Evolutionary conservation across 92 coral and sea anemone species (phyloP).

Genomic region (Epizoanthus ramosus): DNA sequence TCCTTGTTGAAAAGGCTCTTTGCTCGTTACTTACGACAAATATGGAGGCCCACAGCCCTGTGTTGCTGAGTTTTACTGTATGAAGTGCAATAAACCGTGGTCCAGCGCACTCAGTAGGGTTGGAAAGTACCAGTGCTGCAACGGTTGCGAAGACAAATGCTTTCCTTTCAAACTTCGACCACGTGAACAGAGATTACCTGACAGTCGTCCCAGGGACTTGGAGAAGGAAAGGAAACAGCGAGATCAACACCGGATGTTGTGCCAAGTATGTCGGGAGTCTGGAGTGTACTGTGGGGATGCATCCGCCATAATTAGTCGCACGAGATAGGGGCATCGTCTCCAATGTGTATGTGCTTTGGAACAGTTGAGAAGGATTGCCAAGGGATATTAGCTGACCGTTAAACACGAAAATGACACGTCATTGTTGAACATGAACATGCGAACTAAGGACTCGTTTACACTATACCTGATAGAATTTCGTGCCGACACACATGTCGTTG

Average conservation of each 20-base stretch:
- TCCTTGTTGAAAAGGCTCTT: constrained; percentile 33
- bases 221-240: background rate
- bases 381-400: no score
- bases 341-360: no score
- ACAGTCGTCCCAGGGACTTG: background rate
- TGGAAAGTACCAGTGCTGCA: constrained; percentile 45
- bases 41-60: constrained; percentile 62
- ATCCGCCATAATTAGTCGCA: background rate
- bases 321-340: no score
- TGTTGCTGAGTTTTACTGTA: constrained; percentile 57
- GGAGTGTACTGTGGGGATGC: constrained; percentile 44
- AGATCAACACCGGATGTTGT: constrained; percentile 35
- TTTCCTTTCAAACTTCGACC: constrained; percentile 47
- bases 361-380: no score
- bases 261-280: constrained; percentile 46
- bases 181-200: background rate
- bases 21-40: constrained; percentile 50
- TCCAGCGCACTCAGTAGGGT: constrained; percentile 53
- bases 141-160: background rate
- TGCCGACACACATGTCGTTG: no score
- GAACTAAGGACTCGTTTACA: no score
- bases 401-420: no score
- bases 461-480: no score
- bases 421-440: no score
- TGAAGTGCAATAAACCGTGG: constrained; percentile 50